A percentile compares a stretch with the other conserved stretches of the same genome.
These are phyloP conservation scores for Mesoclemmys tuberculata DNA, from an alignment of 2,113 vertebrate genomes.

Conservation along the genomic window DNA sequence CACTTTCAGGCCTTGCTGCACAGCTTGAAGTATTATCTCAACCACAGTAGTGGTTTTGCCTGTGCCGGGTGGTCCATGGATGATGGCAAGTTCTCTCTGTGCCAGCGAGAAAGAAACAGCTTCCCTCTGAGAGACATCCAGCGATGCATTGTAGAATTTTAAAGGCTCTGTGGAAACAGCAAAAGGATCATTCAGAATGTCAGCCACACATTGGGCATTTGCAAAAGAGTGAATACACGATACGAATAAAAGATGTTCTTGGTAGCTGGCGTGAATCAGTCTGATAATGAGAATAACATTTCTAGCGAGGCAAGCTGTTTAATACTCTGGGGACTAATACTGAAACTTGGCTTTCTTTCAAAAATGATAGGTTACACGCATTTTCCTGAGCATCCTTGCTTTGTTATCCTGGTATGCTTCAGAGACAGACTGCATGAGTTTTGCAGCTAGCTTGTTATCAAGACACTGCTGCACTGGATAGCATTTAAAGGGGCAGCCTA, in stretches of 20 bases:
- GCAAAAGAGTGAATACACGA: not conserved
- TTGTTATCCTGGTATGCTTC: not conserved
- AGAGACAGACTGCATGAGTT: not conserved
- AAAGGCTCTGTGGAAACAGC: conserved; percentile 66
- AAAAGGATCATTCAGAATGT: not conserved
- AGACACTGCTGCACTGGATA: not conserved
- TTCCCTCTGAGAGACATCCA: conserved; percentile 92
- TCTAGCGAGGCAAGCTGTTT: not conserved
- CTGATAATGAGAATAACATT: not conserved
- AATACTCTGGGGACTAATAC: not conserved
- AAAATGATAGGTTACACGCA: not conserved
- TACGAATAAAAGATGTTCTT: not conserved
- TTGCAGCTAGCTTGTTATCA: not conserved
- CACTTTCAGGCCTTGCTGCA: conserved; percentile 91
- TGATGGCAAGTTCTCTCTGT: conserved; percentile 92
- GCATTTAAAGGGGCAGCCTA: not conserved
- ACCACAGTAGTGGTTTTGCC: conserved; percentile 97
- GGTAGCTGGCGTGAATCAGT: not conserved
- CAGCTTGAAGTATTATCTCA: conserved; percentile 91
- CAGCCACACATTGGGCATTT: not conserved
- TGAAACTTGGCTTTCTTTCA: not conserved
- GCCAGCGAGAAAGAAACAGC: conserved; percentile 89
- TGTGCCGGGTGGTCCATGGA: conserved; percentile 95
- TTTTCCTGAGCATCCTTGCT: not conserved
- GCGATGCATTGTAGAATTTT: conserved; percentile 79